Conservation (phyloP, 1,140 invertebrate genomes). For the Harlomillsia oculata region DNA sequence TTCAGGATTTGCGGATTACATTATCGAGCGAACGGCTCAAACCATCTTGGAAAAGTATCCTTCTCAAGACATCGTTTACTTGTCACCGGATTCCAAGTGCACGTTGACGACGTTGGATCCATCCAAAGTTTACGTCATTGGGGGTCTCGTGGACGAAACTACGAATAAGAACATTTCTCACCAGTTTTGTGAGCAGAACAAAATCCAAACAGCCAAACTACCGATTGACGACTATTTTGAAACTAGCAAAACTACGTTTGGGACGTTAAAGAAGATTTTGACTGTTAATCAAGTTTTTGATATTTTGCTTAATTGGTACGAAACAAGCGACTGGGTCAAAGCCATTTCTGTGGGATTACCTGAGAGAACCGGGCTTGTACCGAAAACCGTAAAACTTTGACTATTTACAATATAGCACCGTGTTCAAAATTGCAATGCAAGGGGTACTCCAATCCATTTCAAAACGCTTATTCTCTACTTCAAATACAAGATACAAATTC, state of each 20-base stretch:
- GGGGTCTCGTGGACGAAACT: constrained; percentile 42
- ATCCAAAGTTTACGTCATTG: constrained; percentile 41
- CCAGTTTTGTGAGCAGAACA: constrained; percentile 1
- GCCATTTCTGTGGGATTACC: constrained; percentile 24
- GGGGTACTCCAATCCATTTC: too few species aligned
- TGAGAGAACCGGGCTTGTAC: constrained; percentile 20
- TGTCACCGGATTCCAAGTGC: constrained; percentile 39
- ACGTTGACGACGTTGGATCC: constrained; percentile 36
- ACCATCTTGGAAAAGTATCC: constrained; percentile 36
- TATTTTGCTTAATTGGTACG: constrained; percentile 26
- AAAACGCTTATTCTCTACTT: not conserved
- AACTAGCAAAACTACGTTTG: not conserved
- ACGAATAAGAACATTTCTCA: constrained; percentile 37
- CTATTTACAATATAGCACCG: not conserved
- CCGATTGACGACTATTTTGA: constrained; percentile 26
- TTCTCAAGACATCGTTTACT: constrained; percentile 37
- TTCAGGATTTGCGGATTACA: constrained; percentile 23
- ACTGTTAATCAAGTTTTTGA: constrained; percentile 28
- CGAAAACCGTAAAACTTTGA: not conserved
- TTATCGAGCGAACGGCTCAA: constrained; percentile 14
- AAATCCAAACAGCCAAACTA: constrained; percentile 7
- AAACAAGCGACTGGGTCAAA: constrained; percentile 11
- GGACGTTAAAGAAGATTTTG: constrained; percentile 25
- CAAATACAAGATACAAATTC: not conserved
- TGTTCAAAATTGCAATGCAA: too few species aligned